These are phyloP conservation scores for Rachycentron canadum DNA, from an alignment of 2,797 vertebrate species.

Conservation along the genomic window DNA sequence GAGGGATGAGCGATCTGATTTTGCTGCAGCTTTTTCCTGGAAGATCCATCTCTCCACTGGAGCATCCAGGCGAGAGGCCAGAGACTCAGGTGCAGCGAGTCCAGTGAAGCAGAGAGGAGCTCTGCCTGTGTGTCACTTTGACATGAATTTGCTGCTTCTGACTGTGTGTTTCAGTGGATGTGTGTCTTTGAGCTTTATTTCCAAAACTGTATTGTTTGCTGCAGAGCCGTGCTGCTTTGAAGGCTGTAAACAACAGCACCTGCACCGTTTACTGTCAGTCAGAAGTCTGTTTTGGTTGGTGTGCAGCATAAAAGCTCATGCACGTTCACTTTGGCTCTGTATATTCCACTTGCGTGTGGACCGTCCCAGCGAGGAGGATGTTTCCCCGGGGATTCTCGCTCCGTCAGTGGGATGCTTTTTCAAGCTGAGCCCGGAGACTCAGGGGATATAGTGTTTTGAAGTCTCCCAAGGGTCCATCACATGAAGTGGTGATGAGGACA, in stretches of 20 bases:
- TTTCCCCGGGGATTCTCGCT: constrained; percentile 55
- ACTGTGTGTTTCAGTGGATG: constrained; percentile 21
- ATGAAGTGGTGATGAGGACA: constrained; percentile 27
- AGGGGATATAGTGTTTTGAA: constrained; percentile 46
- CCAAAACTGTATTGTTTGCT: not conserved
- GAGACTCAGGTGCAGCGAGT: constrained; percentile 67
- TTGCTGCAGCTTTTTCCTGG: constrained; percentile 48
- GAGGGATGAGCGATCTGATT: constrained; percentile 45
- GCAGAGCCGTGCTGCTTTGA: not conserved
- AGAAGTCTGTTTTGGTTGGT: not conserved
- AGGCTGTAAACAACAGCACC: constrained; percentile 9
- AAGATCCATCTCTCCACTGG: constrained; percentile 42
- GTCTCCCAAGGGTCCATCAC: constrained; percentile 40
- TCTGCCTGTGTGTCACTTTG: constrained; percentile 50
- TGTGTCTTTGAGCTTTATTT: constrained; percentile 5
- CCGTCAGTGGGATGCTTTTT: constrained; percentile 37
- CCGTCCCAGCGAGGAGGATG: constrained; percentile 31
- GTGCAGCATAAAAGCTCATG: constrained; percentile 7
- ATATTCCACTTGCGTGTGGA: constrained; percentile 22
- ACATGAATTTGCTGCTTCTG: constrained; percentile 37
- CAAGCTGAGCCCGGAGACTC: constrained; percentile 77
- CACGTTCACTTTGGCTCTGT: constrained; percentile 2
- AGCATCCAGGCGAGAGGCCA: constrained; percentile 59
- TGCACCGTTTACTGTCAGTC: constrained; percentile 11
- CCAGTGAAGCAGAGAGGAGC: constrained; percentile 61